Percentiles rank a stretch among this genome's conserved stretches.
Conservation (phyloP, 2,113 vertebrate genomes). For the Sphaerodactylus townsendi region DNA sequence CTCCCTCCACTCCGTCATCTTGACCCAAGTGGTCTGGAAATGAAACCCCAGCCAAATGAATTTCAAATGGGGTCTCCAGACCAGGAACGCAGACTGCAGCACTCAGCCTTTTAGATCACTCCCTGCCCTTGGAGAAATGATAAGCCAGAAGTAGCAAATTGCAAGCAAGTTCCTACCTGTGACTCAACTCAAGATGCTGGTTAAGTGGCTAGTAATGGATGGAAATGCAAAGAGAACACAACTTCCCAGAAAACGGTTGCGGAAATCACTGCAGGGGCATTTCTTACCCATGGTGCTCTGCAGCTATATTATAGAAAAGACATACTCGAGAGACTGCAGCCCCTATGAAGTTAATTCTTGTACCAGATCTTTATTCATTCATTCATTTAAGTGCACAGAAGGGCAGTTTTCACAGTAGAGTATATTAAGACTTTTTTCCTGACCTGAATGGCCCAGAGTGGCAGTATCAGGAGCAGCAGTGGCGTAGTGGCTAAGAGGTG, state of each 20-base stretch:
- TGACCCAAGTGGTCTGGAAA: slow-evolving; percentile 18
- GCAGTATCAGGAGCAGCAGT: too few species aligned
- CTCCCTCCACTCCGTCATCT: slow-evolving; percentile 2
- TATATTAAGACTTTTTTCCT: not conserved
- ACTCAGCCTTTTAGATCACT: too few species aligned
- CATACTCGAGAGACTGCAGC: slow-evolving; percentile 10
- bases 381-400: too few species aligned
- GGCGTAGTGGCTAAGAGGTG: too few species aligned
- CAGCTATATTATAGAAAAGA: slow-evolving; percentile 21
- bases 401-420: not conserved
- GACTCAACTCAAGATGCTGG: slow-evolving; percentile 24
- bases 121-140: slow-evolving; percentile 37
- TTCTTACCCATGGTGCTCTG: slow-evolving; percentile 8
- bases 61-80: slow-evolving; percentile 27
- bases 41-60: slow-evolving; percentile 42
- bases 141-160: slow-evolving; percentile 26
- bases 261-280: slow-evolving; percentile 29
- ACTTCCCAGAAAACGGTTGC: slow-evolving; percentile 11
- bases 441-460: too few species aligned
- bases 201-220: slow-evolving; percentile 28
- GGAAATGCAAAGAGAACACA: slow-evolving; percentile 31
- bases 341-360: slow-evolving; percentile 4
- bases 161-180: slow-evolving; percentile 14
- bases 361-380: not conserved
- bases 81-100: not conserved